Percentiles rank a stretch among this genome's conserved stretches.
Conservation (phyloP, 2,888 invertebrate genomes). For the Neoaliturus tenellus region DNA sequence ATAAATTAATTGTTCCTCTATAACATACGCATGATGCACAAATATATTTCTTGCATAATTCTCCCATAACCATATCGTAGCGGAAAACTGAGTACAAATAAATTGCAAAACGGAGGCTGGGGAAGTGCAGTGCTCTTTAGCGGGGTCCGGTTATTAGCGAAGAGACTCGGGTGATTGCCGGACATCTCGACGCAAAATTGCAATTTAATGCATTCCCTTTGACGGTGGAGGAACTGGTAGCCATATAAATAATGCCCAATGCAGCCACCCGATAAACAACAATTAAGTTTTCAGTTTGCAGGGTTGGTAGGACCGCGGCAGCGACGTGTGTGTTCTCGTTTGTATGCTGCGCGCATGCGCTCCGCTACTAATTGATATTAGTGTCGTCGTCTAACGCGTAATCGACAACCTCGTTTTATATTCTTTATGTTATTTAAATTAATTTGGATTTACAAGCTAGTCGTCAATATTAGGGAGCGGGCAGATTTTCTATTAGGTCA, state of each 20-base stretch:
- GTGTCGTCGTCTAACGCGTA: slow-evolving; percentile 1
- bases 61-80: background rate
- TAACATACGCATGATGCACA: too few species aligned
- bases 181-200: slow-evolving; percentile 30
- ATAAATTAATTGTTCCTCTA: too few species aligned
- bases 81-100: background rate
- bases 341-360: slow-evolving; percentile 25
- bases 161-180: background rate
- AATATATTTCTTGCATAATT: background rate
- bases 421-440: slow-evolving; percentile 44
- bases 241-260: slow-evolving; percentile 25
- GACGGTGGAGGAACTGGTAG: slow-evolving; percentile 8
- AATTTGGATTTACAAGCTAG: slow-evolving; percentile 32
- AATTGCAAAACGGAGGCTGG: background rate
- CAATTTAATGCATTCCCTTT: slow-evolving; percentile 44
- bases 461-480: background rate
- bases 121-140: background rate
- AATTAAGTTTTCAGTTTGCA: slow-evolving; percentile 47
- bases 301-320: background rate
- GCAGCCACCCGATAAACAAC: slow-evolving; percentile 43
- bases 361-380: slow-evolving; percentile 38
- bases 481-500: background rate
- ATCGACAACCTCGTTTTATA: slow-evolving; percentile 28
- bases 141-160: background rate
- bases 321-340: slow-evolving; percentile 40